Conservation (phyloP, 2,888 invertebrate genomes). For the Dasysyrphus albostriatus region DNA sequence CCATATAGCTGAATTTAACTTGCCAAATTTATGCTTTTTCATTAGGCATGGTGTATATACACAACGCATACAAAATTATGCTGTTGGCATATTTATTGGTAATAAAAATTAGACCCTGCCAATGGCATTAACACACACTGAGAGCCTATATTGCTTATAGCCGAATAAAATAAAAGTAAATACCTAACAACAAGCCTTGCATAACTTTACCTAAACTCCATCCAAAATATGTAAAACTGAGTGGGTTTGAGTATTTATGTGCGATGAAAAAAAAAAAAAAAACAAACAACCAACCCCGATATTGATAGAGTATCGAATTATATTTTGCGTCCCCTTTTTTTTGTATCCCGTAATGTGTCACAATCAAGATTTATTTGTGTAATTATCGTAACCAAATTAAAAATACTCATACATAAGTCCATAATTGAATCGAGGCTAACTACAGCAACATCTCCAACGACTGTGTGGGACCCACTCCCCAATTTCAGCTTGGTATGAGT, state of each 20-base stretch:
- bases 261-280: conserved; percentile 37
- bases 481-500: conserved; percentile 57
- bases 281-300: conserved; percentile 4
- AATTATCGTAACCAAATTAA: conserved; percentile 69
- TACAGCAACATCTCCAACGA: neutral
- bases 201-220: conserved; percentile 53
- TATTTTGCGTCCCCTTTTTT: conserved; percentile 59
- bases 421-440: conserved; percentile 48
- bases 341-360: conserved; percentile 57
- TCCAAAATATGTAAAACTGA: conserved; percentile 42
- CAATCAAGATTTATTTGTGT: conserved; percentile 66
- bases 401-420: conserved; percentile 44
- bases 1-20: neutral
- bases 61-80: conserved; percentile 51
- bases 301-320: conserved; percentile 48
- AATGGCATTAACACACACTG: conserved; percentile 31
- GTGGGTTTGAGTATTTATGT: conserved; percentile 26
- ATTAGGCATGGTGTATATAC: conserved; percentile 47
- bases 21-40: conserved; percentile 73
- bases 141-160: conserved; percentile 18
- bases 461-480: conserved; percentile 49
- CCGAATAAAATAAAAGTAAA: conserved; percentile 58
- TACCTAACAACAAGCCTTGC: conserved; percentile 51
- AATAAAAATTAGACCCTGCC: conserved; percentile 71
- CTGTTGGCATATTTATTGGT: conserved; percentile 72